Evolutionary conservation across 2,888 invertebrate species (phyloP).

Genomic region (Gryllus longicercus): DNA sequence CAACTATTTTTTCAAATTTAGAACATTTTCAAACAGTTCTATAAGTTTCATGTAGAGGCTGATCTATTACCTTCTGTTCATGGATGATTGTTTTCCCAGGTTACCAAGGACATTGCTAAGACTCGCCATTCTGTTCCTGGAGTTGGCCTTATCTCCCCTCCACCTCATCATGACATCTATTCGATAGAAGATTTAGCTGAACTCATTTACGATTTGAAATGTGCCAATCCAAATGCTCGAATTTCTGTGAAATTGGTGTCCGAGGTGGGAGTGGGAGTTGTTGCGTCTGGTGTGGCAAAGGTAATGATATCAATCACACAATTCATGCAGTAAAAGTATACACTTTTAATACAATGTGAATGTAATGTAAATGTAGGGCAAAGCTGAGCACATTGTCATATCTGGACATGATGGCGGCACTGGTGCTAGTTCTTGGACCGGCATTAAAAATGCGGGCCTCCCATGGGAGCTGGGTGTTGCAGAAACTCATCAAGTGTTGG

Average conservation of each 20-base stretch:
- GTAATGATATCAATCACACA: slow-evolving; percentile 48
- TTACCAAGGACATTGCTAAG: slow-evolving; percentile 89
- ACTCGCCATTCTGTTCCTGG: slow-evolving; percentile 95
- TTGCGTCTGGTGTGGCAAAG: slow-evolving; percentile 98
- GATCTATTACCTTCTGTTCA: too few species aligned
- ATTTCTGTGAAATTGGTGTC: slow-evolving; percentile 98
- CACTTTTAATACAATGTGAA: slow-evolving; percentile 30
- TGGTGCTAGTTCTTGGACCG: slow-evolving; percentile 98
- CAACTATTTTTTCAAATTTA: too few species aligned
- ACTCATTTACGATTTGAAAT: slow-evolving; percentile 96
- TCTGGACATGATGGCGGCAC: slow-evolving; percentile 99
- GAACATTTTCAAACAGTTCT: too few species aligned
- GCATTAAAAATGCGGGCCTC: slow-evolving; percentile 94
- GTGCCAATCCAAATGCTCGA: slow-evolving; percentile 90
- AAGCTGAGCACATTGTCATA: slow-evolving; percentile 97
- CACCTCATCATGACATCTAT: slow-evolving; percentile 99
- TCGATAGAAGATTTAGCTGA: slow-evolving; percentile 98
- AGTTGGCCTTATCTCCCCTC: slow-evolving; percentile 96
- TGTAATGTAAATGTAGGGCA: slow-evolving; percentile 60
- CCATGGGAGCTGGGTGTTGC: slow-evolving; percentile 99
- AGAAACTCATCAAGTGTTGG: slow-evolving; percentile 96
- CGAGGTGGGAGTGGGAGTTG: slow-evolving; percentile 97
- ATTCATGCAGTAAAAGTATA: slow-evolving; percentile 8
- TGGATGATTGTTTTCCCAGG: slow-evolving; percentile 53
- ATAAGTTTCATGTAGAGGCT: too few species aligned